Evolutionary conservation across 2,797 vertebrate species (phyloP), one percentile per base, ranked within the genome.

Genomic region (Leptatherina wallacei): DNA sequence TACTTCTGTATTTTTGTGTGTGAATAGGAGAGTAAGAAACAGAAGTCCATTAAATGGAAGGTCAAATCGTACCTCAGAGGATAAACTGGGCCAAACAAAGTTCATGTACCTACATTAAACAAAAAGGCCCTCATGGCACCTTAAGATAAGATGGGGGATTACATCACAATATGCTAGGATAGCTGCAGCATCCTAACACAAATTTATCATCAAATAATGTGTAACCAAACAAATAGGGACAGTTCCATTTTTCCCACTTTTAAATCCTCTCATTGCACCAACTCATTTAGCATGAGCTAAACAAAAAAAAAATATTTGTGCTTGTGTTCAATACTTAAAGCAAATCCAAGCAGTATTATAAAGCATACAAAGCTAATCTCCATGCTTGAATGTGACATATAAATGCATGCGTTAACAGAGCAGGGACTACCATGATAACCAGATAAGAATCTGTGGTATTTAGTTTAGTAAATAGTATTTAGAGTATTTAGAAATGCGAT

Each of bases 41-140:
- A 52, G 22, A n/a, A 52, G 22, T 5, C 24, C 9, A 10, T 51
- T 22, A 33, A 2, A 4, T 16, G 27, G 2, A 44, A 57, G 51
- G 22, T 38, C 47, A 64, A 52, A 10, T 13, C 7, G 35, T 5
- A 64, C 8, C 54, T 13, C 18, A 56, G 33, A 65, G 58, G 61
- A 70, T 65, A 77, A 81, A 76, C 35, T 44, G 22, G 22, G 22
- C 68, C 44, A 14, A 40, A 70, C 63, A 61, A 75, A 71, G 36
- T 71, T 84, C 62, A 78, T 56, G 72, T 83, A 58, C 24, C 9
- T 63, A 83, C 69, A 69, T 60, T 69, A 77, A 81, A 85, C 81
- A 82, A 69, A 71, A 71, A 42, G 8, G 33, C 33, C 36, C 32
- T 22, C 51, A 6, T 70, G 49, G 79, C 71, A 67, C 30, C 54